Percentiles rank a stretch among this genome's conserved stretches.
These are phyloP conservation scores for Bombyx huttoni DNA, from an alignment of 2,888 invertebrate genomes.

Conservation along the genomic window DNA sequence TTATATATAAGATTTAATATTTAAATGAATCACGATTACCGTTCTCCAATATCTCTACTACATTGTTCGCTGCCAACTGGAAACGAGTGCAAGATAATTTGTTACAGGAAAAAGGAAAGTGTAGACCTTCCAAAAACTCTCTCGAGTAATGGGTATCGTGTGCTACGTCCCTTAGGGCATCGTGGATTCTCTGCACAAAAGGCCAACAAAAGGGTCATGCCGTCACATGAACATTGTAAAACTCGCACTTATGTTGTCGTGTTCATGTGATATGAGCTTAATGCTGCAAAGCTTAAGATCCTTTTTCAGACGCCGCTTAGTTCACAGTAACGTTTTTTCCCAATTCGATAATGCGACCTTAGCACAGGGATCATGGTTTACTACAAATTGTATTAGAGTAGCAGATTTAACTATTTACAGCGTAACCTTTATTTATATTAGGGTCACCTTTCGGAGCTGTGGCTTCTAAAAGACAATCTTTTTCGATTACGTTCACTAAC, in stretches of 20 bases:
- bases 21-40: too few species aligned
- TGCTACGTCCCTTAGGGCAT: conserved; percentile 55
- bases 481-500: too few species aligned
- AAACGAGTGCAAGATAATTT: background rate
- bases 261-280: conserved; percentile 35
- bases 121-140: conserved; percentile 52
- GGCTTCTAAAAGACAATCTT: too few species aligned
- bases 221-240: conserved; percentile 71
- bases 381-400: conserved; percentile 72
- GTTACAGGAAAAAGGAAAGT: conserved; percentile 19
- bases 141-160: conserved; percentile 68
- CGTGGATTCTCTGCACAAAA: conserved; percentile 63
- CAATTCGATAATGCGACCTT: conserved; percentile 71
- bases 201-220: conserved; percentile 67
- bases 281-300: conserved; percentile 21
- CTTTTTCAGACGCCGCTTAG: conserved; percentile 26
- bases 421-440: background rate
- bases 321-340: conserved; percentile 64
- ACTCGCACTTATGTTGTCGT: conserved; percentile 54
- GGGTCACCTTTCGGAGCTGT: background rate
- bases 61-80: background rate
- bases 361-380: conserved; percentile 70
- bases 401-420: conserved; percentile 69
- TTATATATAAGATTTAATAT: too few species aligned
- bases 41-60: too few species aligned